Base-by-base conservation (phyloP, 1,140 invertebrate species). In the Geopemphigus sp. region DNA sequence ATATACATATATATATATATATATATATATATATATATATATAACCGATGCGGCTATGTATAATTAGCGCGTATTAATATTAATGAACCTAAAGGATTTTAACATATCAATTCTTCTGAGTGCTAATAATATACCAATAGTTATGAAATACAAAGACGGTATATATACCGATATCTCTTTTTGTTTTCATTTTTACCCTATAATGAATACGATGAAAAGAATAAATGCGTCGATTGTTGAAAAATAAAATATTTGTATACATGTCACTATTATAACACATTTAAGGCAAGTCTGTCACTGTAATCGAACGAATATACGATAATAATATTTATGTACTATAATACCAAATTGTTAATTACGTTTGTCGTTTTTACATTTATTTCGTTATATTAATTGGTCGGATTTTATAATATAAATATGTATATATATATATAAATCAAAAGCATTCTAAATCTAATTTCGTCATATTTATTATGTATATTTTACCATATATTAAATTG, bases 31-130 rank as follows among this genome's bases (percentile, higher is more conserved):
- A 4, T n/a, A 32, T 64, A 17, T 64, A 19, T 64, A 15, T 29
- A 39, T 10, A 3, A 29, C 15, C 14, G 19, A 64, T 17, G 32
- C 26, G 29, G 32, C 14, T 19, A 14, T 24, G 45, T 68, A 32
- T 68, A 68, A 68, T 68, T 68, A 68, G 12, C 64, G 14, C n/a
- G 14, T 45, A 68, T 66, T 66, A 39, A 66, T 66, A 66, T 66
- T 66, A 47, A 68, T 68, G 32, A 68, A 68, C 64, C 64, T 68
- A 47, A 22, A 22, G 17, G 22, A 68, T 47, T 15, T 32, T 45
- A 68, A 39, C 8, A 4, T 8, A 39, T n/a, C 45, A 24, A 47
- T 24, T 68, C 64, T 24, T 68, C 22, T 47, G n/a, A 14, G 32
- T n/a, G 22, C 64, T 68, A 47, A 68, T 68, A 22, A 68, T 22